A percentile compares a stretch with the other conserved stretches of the same genome.
phyloP scores from a whole-genome alignment of 2,888 invertebrate species.

The Cantharis nigra region DNA sequence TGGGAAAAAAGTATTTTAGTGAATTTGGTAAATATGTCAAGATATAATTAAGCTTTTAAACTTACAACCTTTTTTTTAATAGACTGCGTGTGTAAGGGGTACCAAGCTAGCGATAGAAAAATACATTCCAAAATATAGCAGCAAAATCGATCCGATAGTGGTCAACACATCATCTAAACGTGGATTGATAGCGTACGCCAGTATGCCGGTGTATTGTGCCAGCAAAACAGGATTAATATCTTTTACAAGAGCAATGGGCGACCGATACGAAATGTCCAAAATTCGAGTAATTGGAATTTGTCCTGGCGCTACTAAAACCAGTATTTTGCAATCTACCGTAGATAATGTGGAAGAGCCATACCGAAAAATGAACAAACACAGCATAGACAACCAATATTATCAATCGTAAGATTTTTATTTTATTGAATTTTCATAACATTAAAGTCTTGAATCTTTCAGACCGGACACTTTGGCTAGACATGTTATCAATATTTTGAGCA shows the following conservation, averaged over 20 bases:
- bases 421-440: too few species aligned
- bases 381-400: too few species aligned
- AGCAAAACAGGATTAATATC: neutral
- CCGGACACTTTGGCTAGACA: neutral
- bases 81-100: neutral
- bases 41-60: too few species aligned
- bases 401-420: too few species aligned
- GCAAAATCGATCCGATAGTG: neutral
- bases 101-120: neutral
- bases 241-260: neutral
- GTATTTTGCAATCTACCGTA: neutral
- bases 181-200: neutral
- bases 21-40: conserved; percentile 30
- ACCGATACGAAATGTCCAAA: neutral
- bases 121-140: neutral
- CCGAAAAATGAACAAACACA: too few species aligned
- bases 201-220: neutral
- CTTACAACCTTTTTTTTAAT: too few species aligned
- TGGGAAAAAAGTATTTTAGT: conserved; percentile 31
- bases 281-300: neutral
- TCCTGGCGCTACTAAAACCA: neutral
- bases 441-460: neutral
- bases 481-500: neutral
- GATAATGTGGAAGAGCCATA: too few species aligned
- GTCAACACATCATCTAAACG: neutral